Evolutionary conservation across 1,140 invertebrate species (phyloP).

Genomic region (Aethina tumida): DNA sequence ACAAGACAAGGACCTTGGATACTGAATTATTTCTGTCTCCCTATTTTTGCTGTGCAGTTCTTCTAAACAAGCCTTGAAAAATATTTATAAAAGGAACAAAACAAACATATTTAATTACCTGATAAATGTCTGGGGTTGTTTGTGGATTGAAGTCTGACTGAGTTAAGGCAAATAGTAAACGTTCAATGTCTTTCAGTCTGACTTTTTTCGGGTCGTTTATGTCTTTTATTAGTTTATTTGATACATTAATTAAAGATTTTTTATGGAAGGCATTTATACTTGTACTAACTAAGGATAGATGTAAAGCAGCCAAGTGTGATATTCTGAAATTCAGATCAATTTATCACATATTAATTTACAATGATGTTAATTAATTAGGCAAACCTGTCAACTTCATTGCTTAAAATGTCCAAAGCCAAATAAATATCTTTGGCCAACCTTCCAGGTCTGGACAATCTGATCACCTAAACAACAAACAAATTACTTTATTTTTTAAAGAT

Average conservation of each 20-base stretch:
- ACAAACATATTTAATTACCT: no score
- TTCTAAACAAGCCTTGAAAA: slow-evolving; percentile 36
- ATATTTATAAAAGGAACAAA: no score
- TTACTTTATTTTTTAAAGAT: slow-evolving; percentile 1
- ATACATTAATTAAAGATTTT: slow-evolving; percentile 14
- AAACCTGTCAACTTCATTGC: slow-evolving; percentile 35
- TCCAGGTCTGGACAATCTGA: slow-evolving; percentile 16
- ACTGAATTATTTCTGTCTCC: slow-evolving; percentile 37
- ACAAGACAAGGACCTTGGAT: slow-evolving; percentile 35
- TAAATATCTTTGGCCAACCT: slow-evolving; percentile 12
- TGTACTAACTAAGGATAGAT: slow-evolving; percentile 43
- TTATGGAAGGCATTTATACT: slow-evolving; percentile 27
- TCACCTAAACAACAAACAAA: slow-evolving; percentile 15
- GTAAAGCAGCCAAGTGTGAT: slow-evolving; percentile 38
- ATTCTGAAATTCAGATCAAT: no score
- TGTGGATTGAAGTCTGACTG: slow-evolving; percentile 39
- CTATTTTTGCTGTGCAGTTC: slow-evolving; percentile 39
- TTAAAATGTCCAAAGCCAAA: slow-evolving; percentile 17
- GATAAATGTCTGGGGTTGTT: slow-evolving; percentile 33
- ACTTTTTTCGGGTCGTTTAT: slow-evolving; percentile 25
- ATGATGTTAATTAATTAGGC: no score
- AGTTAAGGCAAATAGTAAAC: slow-evolving; percentile 40
- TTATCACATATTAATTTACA: no score
- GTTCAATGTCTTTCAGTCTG: slow-evolving; percentile 54
- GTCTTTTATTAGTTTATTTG: slow-evolving; percentile 18